Evolutionary conservation across 2,888 invertebrate genomes (phyloP), one percentile per base, ranked within the genome.

Genomic region (Pecten maximus): DNA sequence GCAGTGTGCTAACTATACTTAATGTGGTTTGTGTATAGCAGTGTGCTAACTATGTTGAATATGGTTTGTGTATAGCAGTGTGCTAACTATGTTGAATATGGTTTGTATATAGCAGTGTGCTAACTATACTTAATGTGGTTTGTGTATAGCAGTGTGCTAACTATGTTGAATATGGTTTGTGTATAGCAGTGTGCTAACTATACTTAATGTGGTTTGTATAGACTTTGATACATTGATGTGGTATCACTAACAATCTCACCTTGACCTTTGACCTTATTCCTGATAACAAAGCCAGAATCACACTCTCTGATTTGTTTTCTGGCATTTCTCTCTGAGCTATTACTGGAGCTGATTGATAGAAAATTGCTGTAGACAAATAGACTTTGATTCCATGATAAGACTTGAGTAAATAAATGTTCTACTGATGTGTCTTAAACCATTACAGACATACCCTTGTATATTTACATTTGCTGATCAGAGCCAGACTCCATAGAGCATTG

Each of bases 171-270:
- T n/a, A 44, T 44, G 44, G 8, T 44, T 44, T 12, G 12, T 44
- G 12, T 44, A 44, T 12, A 12, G 12, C n/a, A 23, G 60, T 16
- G 60, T 23, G 23, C 60, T 60, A 3, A 60, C 60, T 60, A 60
- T 12, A 8, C 48, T 48, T 12, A 48, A 10, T 48, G 48, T 48
- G 48, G 48, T 48, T 48, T 60, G 23, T 60, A n/a, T 23, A n/a
- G 60, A 60, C 60, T n/a, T 60, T 60, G 60, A 60, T 60, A 60
- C 60, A 60, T 16, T 60, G 60, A 60, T 60, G 60, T n/a, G 60
- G 23, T 60, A 60, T 60, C 60, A 60, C 23, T 23, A 60, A n/a
- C 23, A 60, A 60, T n/a, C 60, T n/a, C 23, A 60, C n/a, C 60
- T 60, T n/a, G 60, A 60, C 60, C 23, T 16, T 60, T 44, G 44